Evolutionary conservation across 2,797 vertebrate species (phyloP), one percentile per base, ranked within the genome.

Genomic region (Macroramphosus scolopax): DNA sequence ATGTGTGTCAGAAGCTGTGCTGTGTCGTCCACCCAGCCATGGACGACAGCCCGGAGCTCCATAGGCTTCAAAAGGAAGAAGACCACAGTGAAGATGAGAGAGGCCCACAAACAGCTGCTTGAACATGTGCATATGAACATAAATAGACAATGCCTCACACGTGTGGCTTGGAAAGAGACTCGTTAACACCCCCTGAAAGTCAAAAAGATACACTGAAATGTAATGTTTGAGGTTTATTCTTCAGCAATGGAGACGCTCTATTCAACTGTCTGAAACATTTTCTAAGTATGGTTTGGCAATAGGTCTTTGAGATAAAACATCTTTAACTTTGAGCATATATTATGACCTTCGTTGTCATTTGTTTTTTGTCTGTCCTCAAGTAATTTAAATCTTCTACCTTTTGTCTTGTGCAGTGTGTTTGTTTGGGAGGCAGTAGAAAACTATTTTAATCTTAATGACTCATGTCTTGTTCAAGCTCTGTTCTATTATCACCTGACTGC

Each of bases 1-100:
- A 77, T 40, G 52, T 84, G 31, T 90, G 84, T 53, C 92, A 94
- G 78, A 92, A 90, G 86, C 71, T 93, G 13, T 92, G 90, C 45
- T 71, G 82, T 22, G 91, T 91, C 6, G 92, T 93, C 7, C 90
- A 90, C 63, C 92, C 92, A 0, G 38, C 70, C 17, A 60, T 58
- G 33, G 78, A 71, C 0, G 48, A 20, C 9, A 62, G 20, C 5
- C 6, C 0, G 3, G 45, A 50, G 16, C 12, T 22, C 1, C 4
- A 6, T 3, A 36, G 37, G 18, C 44, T 45, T 39, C 63, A 28
- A 9, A 45, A 39, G 25, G 16, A 59, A 12, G 54, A 41, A 43
- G 33, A 11, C 9, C 40, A 13, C 63, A 6, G 48, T 3, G 58
- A 71, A 36, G 56, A 49, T 0, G 11, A 7, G 38, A 17, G 11